Base-by-base conservation (phyloP, 2,888 invertebrate genomes). In the Ommatoiulus sabulosus region DNA sequence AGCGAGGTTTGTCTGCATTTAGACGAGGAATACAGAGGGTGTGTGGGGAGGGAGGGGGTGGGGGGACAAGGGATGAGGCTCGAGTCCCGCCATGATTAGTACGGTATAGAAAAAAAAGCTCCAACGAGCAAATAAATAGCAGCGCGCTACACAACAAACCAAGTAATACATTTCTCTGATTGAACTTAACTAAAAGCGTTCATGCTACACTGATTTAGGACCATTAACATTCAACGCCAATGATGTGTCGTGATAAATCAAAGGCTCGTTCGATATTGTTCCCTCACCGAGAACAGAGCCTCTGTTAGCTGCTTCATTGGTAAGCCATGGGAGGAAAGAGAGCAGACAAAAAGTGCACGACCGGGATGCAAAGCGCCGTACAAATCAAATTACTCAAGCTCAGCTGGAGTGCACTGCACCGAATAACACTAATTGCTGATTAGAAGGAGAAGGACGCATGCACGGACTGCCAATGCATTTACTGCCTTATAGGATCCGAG, bases 351-450 rank as follows among this genome's bases (percentile, higher is more conserved):
- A 72, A 24, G 24, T 63, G 63, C 63, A 63, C 6, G 63, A 20
- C 24, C 24, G n/a, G 10, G 72, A 72, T 85, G 85, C 85, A 85
- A 85, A 85, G 46, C 85, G 44, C 85, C 85, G 46, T 85, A 85
- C 85, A 85, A 85, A 85, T 85, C 85, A 85, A 85, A 85, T 85
- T 72, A 72, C 72, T 72, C 72, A 72, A 72, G 72, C 72, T 72
- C 85, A 85, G 85, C 85, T 85, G 85, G 85, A 85, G 85, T 85
- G 85, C 85, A 85, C 85, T 44, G 85, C 85, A 85, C 85, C 87
- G 87, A 57, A 72, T 87, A 87, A 87, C 87, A 87, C 87, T 87
- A 87, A 87, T 87, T 87, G 87, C 87, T 87, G 87, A 87, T 87
- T 87, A 87, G 63, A 80, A 44, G 63, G 7, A 63, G 44, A 44